A percentile compares a stretch with the other conserved stretches of the same genome.
These are phyloP conservation scores for Lamprologus tigripictilis DNA, from an alignment of 2,113 vertebrate genomes.

Conservation along the genomic window DNA sequence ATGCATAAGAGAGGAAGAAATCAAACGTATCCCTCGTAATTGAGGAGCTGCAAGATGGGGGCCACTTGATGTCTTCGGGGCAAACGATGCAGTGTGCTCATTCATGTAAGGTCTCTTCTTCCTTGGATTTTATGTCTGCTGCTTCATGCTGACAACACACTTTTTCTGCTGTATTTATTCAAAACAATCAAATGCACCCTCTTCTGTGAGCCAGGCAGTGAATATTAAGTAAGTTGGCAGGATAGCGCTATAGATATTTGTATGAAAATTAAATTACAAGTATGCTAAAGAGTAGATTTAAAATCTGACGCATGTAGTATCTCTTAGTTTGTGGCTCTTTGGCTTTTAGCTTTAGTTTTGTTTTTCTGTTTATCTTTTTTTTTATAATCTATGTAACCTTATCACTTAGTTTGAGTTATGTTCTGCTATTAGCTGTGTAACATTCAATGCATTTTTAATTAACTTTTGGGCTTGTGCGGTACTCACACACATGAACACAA, in stretches of 20 bases:
- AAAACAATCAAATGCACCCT: not conserved
- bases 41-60: not conserved
- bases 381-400: not conserved
- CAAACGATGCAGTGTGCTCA: not conserved
- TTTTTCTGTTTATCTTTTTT: not conserved
- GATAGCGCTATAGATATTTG: not conserved
- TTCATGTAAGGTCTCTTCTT: not conserved
- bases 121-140: not conserved
- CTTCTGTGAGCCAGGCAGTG: not conserved
- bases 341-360: not conserved
- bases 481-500: not conserved
- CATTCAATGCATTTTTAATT: conserved; percentile 23
- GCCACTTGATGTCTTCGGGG: not conserved
- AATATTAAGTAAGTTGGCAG: not conserved
- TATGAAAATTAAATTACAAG: not conserved
- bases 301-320: not conserved
- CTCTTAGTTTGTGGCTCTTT: not conserved
- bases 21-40: not conserved
- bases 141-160: not conserved
- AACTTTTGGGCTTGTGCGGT: not conserved
- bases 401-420: not conserved
- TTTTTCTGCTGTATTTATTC: not conserved
- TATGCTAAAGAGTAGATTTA: not conserved
- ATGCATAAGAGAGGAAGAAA: not conserved
- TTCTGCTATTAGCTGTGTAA: not conserved